Percentiles rank a stretch among this genome's conserved stretches.
Evolutionary conservation across 2,113 vertebrate species (phyloP).

Genomic region (Lycaon pictus): DNA sequence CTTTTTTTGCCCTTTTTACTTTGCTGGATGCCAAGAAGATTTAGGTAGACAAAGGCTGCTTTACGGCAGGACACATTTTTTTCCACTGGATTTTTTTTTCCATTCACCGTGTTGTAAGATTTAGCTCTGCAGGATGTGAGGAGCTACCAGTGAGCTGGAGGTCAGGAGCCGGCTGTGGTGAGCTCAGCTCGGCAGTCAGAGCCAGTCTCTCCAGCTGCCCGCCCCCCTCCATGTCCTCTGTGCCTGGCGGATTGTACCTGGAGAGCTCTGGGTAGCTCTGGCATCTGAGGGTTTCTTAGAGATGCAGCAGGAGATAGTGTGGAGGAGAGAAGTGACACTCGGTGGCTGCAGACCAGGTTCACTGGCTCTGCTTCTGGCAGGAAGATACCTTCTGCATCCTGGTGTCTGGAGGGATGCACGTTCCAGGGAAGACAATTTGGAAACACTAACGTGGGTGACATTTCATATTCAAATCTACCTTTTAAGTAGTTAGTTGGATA

Average conservation of each 20-base stretch:
- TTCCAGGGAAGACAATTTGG: neutral
- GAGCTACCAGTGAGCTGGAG: neutral
- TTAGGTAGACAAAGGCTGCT: neutral
- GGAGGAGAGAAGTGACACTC: no score
- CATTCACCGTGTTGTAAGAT: neutral
- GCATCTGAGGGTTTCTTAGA: neutral
- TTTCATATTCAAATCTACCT: slow-evolving; percentile 15
- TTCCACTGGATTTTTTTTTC: neutral
- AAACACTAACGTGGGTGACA: neutral
- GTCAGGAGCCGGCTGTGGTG: neutral
- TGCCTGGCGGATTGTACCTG: neutral
- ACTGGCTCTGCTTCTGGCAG: neutral
- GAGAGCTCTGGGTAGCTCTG: neutral
- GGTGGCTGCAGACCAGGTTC: neutral
- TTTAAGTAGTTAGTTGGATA: slow-evolving; percentile 3
- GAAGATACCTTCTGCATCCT: neutral
- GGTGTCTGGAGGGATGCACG: neutral
- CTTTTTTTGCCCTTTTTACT: neutral
- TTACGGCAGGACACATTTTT: neutral
- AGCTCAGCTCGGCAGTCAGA: neutral
- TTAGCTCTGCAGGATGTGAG: neutral
- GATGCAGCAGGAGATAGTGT: neutral
- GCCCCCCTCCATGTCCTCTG: neutral
- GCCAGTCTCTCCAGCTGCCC: neutral
- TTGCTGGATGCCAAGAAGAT: neutral